phyloP scores from a whole-genome alignment of 2,797 vertebrate species.

The Scarus forsteni region DNA sequence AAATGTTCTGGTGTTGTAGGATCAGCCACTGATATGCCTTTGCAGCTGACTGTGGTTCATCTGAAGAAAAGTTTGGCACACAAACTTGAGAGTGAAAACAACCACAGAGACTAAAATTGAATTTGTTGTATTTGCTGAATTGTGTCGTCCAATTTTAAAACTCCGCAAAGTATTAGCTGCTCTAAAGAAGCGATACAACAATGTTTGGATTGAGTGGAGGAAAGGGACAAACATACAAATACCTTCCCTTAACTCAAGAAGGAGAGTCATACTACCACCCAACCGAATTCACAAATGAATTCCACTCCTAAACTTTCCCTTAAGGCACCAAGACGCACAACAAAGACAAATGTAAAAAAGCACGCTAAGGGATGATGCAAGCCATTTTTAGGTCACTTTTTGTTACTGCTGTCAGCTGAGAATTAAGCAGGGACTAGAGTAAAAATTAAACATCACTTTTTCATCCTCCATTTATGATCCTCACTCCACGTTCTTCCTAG shows the following conservation, averaged over 20 bases:
- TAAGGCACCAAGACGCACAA: conserved; percentile 1
- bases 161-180: conserved; percentile 9
- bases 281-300: conserved; percentile 20
- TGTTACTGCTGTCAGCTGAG: conserved; percentile 16
- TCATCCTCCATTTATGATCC: conserved; percentile 9
- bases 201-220: conserved; percentile 12
- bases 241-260: conserved; percentile 9
- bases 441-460: conserved; percentile 24
- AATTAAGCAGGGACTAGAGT: conserved; percentile 26
- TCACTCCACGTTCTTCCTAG: background rate
- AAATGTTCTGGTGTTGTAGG: too few species aligned
- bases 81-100: background rate
- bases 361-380: background rate
- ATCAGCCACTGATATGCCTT: background rate
- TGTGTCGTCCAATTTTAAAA: conserved; percentile 4
- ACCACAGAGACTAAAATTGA: background rate
- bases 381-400: background rate
- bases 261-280: background rate
- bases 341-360: background rate
- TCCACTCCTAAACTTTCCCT: conserved; percentile 9
- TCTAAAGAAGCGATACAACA: background rate
- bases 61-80: background rate
- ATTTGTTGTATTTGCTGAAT: background rate
- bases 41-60: too few species aligned
- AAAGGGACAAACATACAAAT: conserved; percentile 16